Evolutionary conservation across 64 coral and sea anemone genomes (phyloP).

Genomic region (Pocillopora verrucosa): DNA sequence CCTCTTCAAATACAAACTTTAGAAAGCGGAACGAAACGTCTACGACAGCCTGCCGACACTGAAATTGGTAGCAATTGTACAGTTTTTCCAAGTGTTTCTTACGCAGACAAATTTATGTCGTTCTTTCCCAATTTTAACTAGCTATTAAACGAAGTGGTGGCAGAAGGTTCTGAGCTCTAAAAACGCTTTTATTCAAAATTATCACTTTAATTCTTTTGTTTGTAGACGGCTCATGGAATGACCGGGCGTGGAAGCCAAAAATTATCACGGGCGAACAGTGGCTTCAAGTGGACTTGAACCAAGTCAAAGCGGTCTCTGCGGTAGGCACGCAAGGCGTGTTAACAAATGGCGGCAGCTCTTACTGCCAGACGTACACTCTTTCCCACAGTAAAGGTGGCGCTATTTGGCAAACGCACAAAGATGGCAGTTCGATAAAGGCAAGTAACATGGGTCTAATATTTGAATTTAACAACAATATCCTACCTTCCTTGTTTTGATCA

Average conservation of each 20-base stretch:
- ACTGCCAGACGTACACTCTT: constrained; percentile 33
- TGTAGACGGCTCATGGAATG: not conserved
- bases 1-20: too few species aligned
- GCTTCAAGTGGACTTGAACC: constrained; percentile 33
- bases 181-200: too few species aligned
- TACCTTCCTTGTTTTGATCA: not conserved
- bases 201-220: not conserved
- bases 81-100: too few species aligned
- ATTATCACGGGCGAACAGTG: constrained; percentile 21
- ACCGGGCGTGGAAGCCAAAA: not conserved
- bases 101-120: too few species aligned
- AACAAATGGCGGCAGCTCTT: not conserved
- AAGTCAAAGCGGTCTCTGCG: not conserved
- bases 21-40: too few species aligned
- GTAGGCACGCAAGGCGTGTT: constrained; percentile 34
- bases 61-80: too few species aligned
- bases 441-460: not conserved
- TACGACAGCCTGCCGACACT: too few species aligned
- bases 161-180: too few species aligned
- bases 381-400: constrained; percentile 41
- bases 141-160: too few species aligned
- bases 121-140: too few species aligned
- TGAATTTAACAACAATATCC: not conserved
- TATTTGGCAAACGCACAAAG: not conserved
- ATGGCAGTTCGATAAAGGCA: constrained; percentile 17